Base-by-base conservation (phyloP, 2,113 vertebrate genomes). In the Sinocyclocheilus grahami region DNA sequence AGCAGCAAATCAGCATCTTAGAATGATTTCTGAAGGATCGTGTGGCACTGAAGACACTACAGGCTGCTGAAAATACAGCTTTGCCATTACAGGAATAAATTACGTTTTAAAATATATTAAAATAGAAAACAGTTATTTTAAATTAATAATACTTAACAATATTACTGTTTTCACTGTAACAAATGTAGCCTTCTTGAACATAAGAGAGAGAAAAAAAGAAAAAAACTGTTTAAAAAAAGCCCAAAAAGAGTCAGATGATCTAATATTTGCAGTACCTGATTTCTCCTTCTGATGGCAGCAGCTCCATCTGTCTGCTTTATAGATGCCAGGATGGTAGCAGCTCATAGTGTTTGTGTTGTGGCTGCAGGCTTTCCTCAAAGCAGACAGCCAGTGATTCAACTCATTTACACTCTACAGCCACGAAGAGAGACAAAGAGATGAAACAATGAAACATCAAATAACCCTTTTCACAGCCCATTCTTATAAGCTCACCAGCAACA, bases 301-400 rank as follows among this genome's bases (percentile, higher is more conserved):
- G 91, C 95, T 96, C 96, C 96, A 97, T 79, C 92, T 95, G 91
- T 97, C 96, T 53, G 96, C 96, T 0, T 96, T 95, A 89, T 96
- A 97, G 88, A 97, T 22, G 0, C 96, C 96, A 0, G 96, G 96
- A 87, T 97, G 96, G 89, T 96, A 97, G 71, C 94, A 93, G 33
- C 91, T 91, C 84, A 97, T 93, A 86, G 95, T 91, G 0, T 93
- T 89, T 0, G 91, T 88, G 90, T 97, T 97, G 94, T 91, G 95
- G 24, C 90, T 91, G 82, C 95, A 96, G 42, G 90, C 94, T 86
- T 97, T 96, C 77, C 96, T 90, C 82, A 97, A 90, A 0, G 96
- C 96, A 0, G 96, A 97, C 42, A 97, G 94, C 96, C 96, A 97
- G 90, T 97, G 96, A 91, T 96, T 96, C 84, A 97, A 90, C 87